Base-by-base conservation (phyloP, 1,140 invertebrate genomes). In the Drosophila rufa region DNA sequence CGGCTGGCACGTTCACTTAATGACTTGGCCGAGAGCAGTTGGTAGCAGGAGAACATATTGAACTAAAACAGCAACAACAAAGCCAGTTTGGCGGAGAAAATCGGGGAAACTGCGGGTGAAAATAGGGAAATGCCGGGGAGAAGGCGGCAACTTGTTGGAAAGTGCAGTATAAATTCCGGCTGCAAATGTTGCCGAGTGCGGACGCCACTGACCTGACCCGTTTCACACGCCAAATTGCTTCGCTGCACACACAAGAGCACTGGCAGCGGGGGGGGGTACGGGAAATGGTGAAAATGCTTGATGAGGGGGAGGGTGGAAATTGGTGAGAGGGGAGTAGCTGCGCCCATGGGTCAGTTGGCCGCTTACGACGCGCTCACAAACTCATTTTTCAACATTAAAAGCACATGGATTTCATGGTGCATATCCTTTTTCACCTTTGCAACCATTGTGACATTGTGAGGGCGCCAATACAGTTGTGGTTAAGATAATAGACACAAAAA, bases 321-420 rank as follows among this genome's bases (percentile, higher is more conserved):
- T 8, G 2, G 36, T 19, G 2, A 7, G 2, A 25, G 12, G n/a
- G 47, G 22, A 45, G 14, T 12, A 17, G 11, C 22, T 68, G 30
- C 6, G 50, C 30, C 30, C 43, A 27, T 57, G 43, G 77, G 67
- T 68, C 56, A 65, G 67, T 51, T 75, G 80, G 58, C 59, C 60
- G 67, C 65, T 79, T 75, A 69, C 78, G 66, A 82, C 71, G 73
- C 76, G 74, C 81, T 90, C 85, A 69, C 84, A 89, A 90, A 90
- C 85, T 84, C 85, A 90, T 90, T 89, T 87, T 87, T 87, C 84
- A 87, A 81, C 77, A 89, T 89, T 87, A 87, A 87, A 84, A 87
- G 84, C 84, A 81, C 84, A 87, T 80, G 84, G 84, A 84, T 80
- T 80, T 80, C 84, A 87, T 66, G 85, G 77, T 58, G 80, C 84